A percentile compares a stretch with the other conserved stretches of the same genome.
Conservation (phyloP, 2,888 invertebrate genomes). For the Kuschelorhynchus macadamiae region DNA sequence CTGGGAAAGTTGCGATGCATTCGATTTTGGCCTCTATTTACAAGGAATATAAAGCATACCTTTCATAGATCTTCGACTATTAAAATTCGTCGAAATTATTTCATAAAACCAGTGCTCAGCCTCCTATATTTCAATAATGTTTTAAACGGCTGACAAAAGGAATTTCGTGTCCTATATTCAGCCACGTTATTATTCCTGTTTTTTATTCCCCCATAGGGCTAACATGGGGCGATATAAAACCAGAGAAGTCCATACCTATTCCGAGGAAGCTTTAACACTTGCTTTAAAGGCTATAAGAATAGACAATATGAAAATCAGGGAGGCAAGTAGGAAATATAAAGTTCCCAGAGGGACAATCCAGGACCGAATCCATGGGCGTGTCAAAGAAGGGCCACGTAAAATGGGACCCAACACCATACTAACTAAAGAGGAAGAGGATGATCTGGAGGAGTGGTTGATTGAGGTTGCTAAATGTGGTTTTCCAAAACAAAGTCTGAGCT, state of each 20-base stretch:
- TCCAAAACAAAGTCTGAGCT: not conserved
- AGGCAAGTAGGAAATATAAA: constrained; percentile 35
- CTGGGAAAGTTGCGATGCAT: too few species aligned
- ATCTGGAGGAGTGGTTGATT: not conserved
- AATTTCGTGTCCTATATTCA: too few species aligned
- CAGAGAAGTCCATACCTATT: constrained; percentile 30
- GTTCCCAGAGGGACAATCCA: constrained; percentile 43
- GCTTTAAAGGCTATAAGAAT: constrained; percentile 36
- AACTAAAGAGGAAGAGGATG: not conserved
- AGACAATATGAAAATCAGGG: constrained; percentile 33
- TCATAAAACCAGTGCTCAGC: too few species aligned
- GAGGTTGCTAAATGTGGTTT: not conserved
- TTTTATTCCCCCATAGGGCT: too few species aligned
- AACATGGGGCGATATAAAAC: constrained; percentile 20
- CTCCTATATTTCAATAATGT: too few species aligned
- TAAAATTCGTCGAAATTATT: too few species aligned
- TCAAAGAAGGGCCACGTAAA: constrained; percentile 1
- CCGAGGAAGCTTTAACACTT: constrained; percentile 30
- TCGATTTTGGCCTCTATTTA: too few species aligned
- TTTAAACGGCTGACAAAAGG: too few species aligned
- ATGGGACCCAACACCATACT: not conserved
- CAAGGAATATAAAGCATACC: too few species aligned
- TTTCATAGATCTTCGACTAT: too few species aligned
- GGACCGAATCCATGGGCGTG: constrained; percentile 18
- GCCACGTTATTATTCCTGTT: too few species aligned